A percentile compares a stretch with the other conserved stretches of the same genome.
Evolutionary conservation across 2,797 vertebrate genomes (phyloP).

Genomic region (Stomatorhinus walkeri): DNA sequence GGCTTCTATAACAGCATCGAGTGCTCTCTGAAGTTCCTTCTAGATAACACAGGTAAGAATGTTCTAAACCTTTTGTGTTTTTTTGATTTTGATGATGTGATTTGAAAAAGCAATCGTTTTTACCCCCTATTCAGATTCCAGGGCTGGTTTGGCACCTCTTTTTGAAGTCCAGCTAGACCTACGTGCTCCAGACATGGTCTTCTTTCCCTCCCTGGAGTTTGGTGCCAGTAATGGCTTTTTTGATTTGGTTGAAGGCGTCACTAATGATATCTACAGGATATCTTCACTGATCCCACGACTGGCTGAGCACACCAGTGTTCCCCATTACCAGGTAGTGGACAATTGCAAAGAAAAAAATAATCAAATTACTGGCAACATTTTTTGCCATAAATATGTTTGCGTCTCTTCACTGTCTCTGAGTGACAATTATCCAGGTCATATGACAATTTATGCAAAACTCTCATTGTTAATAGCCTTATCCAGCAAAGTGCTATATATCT

Average conservation of each 20-base stretch:
- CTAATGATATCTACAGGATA: slow-evolving; percentile 67
- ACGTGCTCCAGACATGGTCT: slow-evolving; percentile 72
- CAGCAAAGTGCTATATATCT: background rate
- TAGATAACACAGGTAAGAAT: slow-evolving; percentile 79
- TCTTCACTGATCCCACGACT: slow-evolving; percentile 75
- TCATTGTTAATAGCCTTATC: background rate
- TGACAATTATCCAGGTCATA: background rate
- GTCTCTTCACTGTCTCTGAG: background rate
- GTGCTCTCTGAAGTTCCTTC: slow-evolving; percentile 78
- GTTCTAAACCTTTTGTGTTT: background rate
- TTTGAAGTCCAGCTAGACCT: slow-evolving; percentile 80
- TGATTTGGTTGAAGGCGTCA: slow-evolving; percentile 68
- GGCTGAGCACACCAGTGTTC: slow-evolving; percentile 48
- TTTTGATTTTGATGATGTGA: background rate
- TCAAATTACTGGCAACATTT: background rate
- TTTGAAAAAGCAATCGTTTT: background rate
- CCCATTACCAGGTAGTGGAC: slow-evolving; percentile 79
- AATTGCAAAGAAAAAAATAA: background rate
- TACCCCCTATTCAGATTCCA: slow-evolving; percentile 57
- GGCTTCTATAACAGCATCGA: slow-evolving; percentile 79
- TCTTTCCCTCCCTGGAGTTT: slow-evolving; percentile 72
- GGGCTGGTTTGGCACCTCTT: slow-evolving; percentile 59
- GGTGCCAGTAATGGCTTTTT: slow-evolving; percentile 62
- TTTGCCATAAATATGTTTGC: background rate
- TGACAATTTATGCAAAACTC: background rate